These are phyloP conservation scores for Butorides virescens DNA, from an alignment of 2,113 vertebrate genomes.

Conservation along the genomic window DNA sequence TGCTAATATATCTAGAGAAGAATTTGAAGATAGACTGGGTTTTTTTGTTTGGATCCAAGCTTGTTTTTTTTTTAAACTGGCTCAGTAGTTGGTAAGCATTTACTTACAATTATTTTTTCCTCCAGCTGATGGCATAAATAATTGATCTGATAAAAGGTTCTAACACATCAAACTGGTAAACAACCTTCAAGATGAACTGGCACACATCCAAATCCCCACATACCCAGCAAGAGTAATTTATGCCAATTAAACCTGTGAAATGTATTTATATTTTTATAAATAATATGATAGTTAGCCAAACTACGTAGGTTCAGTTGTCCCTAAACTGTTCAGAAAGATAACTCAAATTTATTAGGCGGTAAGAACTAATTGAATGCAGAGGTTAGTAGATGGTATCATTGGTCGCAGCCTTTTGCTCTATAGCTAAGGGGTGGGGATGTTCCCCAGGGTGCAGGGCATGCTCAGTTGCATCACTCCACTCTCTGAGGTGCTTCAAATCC, in stretches of 20 bases:
- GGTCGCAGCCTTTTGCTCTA: background rate
- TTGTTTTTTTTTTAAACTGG: background rate
- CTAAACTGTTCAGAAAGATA: background rate
- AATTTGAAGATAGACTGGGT: background rate
- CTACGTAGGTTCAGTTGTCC: background rate
- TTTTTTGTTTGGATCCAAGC: background rate
- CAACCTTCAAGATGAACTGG: background rate
- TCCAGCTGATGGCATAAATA: background rate
- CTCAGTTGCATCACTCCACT: background rate
- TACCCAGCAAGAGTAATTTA: background rate
- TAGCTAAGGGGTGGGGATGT: background rate
- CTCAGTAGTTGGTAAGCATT: background rate
- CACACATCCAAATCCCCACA: background rate
- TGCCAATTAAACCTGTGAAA: background rate
- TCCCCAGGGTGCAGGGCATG: background rate
- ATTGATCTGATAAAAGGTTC: background rate
- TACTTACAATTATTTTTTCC: constrained; percentile 1
- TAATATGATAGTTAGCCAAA: background rate
- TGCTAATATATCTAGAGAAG: background rate
- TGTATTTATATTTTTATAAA: background rate
- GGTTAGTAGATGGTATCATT: background rate
- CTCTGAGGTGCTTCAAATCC: background rate
- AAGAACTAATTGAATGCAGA: background rate
- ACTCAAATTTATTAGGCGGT: background rate
- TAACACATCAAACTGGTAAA: background rate